phyloP scores from a whole-genome alignment of 2,797 vertebrate species.

The Nyctibius grandis region DNA sequence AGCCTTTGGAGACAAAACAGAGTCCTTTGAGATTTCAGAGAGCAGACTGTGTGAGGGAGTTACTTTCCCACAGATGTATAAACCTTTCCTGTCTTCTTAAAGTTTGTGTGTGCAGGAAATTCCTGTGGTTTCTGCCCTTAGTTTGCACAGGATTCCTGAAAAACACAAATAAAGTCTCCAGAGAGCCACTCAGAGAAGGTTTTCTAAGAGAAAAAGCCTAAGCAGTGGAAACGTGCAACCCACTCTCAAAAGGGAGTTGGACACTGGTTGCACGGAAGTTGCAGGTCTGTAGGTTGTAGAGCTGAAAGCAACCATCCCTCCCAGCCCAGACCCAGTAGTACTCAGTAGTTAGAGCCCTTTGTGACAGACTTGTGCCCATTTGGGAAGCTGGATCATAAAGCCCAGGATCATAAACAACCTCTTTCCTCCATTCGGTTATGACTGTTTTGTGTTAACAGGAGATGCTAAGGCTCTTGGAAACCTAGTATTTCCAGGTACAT shows the following conservation, averaged over 20 bases:
- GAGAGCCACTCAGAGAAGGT: background rate
- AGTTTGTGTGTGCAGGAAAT: background rate
- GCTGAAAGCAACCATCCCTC: background rate
- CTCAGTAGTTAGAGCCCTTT: background rate
- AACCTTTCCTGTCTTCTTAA: background rate
- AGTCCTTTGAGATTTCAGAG: background rate
- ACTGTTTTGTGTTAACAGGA: accelerated
- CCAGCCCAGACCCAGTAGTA: background rate
- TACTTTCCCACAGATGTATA: background rate
- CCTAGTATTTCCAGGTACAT: background rate
- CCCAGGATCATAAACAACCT: background rate
- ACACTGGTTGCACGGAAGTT: background rate
- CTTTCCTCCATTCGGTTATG: background rate
- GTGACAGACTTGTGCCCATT: background rate
- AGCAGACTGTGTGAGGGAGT: background rate
- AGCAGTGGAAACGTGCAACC: background rate
- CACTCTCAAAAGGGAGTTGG: background rate
- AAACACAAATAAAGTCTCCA: background rate
- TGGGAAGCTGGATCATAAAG: background rate
- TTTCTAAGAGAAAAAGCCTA: background rate
- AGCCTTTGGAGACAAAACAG: background rate
- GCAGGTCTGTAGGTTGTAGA: background rate
- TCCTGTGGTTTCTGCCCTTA: background rate
- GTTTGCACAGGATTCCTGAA: background rate
- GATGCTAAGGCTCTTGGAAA: background rate